These are phyloP conservation scores for Crematogaster levior DNA, from an alignment of 2,888 invertebrate species.

Conservation along the genomic window DNA sequence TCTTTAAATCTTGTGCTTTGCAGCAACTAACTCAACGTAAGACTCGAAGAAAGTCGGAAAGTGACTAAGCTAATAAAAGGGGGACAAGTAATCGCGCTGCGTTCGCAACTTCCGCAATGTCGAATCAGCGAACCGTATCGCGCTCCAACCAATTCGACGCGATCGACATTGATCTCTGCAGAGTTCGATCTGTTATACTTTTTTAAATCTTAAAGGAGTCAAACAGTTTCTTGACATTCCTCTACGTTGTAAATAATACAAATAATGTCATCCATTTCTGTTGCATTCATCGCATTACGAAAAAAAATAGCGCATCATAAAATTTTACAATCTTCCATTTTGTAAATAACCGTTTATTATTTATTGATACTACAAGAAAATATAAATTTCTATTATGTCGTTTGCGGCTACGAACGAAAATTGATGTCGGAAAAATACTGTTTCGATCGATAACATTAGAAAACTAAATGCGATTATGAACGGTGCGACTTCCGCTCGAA, in stretches of 20 bases:
- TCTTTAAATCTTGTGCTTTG: constrained; percentile 1
- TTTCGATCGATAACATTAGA: not conserved
- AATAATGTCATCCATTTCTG: not conserved
- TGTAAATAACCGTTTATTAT: not conserved
- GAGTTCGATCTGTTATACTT: not conserved
- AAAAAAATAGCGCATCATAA: not conserved
- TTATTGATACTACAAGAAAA: not conserved
- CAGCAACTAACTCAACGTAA: not conserved
- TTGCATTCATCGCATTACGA: not conserved
- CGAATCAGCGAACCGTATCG: constrained; percentile 42
- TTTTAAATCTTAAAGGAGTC: not conserved
- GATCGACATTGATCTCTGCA: constrained; percentile 44
- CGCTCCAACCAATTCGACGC: constrained; percentile 4
- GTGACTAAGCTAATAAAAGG: constrained; percentile 42
- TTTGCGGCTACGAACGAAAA: not conserved
- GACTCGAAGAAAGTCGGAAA: constrained; percentile 48
- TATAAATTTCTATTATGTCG: not conserved
- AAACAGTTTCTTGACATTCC: not conserved
- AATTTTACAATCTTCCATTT: not conserved
- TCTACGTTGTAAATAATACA: not conserved
- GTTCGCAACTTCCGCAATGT: constrained; percentile 42
- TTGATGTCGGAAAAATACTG: not conserved
- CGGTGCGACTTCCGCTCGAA: not conserved
- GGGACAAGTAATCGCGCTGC: constrained; percentile 38
- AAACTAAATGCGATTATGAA: not conserved